Base-by-base conservation (phyloP, 2,113 vertebrate species). In the Atractosteus spatula region DNA sequence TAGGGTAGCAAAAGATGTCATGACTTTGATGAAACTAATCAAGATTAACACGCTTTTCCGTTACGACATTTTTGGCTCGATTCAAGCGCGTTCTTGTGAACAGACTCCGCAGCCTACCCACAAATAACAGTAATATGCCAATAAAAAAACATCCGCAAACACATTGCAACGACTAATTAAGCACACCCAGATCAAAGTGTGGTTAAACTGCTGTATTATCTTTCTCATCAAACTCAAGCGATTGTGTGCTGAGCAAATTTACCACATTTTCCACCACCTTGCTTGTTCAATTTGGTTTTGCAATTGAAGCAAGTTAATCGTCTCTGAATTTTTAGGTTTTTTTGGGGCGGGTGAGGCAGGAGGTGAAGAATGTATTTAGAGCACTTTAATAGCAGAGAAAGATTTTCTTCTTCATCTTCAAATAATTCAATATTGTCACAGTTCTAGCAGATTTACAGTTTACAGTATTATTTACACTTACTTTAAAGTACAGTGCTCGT, bases 181-280 rank as follows among this genome's bases (percentile, higher is more conserved):
- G n/a, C 57, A 8, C 55, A 55, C 57, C 57, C 10, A 59, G 57
- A 3, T 59, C 5, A 59, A 59, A n/a, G 1, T 59, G 57, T 59
- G 57, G 57, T 59, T 59, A 59, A 11, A 59, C 14, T 59, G 10
- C n/a, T 7, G n/a, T 6, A 16, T n/a, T 59, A 59, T 59, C 12
- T 59, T 59, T 13, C 14, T 59, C 47, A 59, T 59, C 57, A 59
- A 59, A 16, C 14, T 13, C 13, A 59, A 5, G 14, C 5, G 5
- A 13, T 59, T 3, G 14, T 3, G 47, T 51, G 10, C 47, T 51
- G 12, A 59, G 14, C 11, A 13, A 59, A 17, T 59, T 59, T 13
- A 59, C 57, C 57, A 59, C 57, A 59, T 59, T 59, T 59, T 59
- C 57, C 57, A 59, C 57, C 57, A 59, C n/a, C 57, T 16, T 59